These are phyloP conservation scores for Engraulis encrasicolus DNA, from an alignment of 2,113 vertebrate genomes.

Conservation along the genomic window DNA sequence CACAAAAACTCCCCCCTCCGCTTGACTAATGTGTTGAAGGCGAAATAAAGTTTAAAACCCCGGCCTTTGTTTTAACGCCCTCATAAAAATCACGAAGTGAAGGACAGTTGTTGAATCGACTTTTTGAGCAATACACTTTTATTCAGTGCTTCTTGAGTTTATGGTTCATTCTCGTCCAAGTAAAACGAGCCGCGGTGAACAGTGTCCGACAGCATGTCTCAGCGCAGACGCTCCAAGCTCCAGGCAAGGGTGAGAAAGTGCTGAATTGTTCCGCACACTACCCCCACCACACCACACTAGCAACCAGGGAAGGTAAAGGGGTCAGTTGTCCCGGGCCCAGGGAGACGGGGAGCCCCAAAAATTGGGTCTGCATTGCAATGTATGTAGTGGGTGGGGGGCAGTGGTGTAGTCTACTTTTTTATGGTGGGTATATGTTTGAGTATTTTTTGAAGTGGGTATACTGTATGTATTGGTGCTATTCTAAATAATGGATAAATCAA, in stretches of 20 bases:
- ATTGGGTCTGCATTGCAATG: too few species aligned
- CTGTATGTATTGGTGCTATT: too few species aligned
- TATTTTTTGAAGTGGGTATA: too few species aligned
- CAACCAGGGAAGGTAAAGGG: too few species aligned
- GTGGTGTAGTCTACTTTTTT: too few species aligned
- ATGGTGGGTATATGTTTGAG: too few species aligned
- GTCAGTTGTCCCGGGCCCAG: too few species aligned
- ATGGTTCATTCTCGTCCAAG: neutral
- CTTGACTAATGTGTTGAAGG: neutral
- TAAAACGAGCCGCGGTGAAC: conserved; percentile 13
- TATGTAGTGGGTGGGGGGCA: too few species aligned
- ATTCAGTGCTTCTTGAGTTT: conserved; percentile 3
- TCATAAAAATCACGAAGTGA: neutral
- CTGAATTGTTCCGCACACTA: neutral
- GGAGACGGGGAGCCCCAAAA: too few species aligned
- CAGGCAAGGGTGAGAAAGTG: neutral
- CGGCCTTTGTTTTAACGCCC: neutral
- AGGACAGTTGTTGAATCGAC: conserved; percentile 7
- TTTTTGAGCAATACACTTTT: conserved; percentile 1
- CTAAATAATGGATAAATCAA: too few species aligned
- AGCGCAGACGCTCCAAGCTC: too few species aligned
- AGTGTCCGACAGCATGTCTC: neutral
- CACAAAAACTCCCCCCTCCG: neutral
- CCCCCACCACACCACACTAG: too few species aligned
- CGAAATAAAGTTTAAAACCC: neutral